phyloP scores from a whole-genome alignment of 2,888 invertebrate species.

The Mantis religiosa region DNA sequence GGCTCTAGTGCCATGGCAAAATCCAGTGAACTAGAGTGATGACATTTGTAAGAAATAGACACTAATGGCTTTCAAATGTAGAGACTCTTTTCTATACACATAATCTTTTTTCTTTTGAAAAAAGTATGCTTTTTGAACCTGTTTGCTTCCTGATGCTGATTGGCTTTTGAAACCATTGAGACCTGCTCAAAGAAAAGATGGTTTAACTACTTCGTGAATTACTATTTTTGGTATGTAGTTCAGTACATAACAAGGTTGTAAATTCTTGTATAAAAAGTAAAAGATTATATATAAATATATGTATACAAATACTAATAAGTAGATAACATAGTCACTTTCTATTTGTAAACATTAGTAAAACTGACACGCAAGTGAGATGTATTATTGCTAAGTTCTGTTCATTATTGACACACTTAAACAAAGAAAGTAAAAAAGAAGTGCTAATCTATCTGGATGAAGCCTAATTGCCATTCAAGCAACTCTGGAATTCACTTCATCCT shows the following conservation, averaged over 20 bases:
- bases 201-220: background rate
- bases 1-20: background rate
- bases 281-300: background rate
- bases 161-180: background rate
- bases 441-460: background rate
- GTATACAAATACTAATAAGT: background rate
- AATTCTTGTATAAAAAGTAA: background rate
- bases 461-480: background rate
- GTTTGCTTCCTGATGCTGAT: background rate
- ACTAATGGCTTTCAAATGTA: background rate
- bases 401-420: background rate
- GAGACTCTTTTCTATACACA: background rate
- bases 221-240: background rate
- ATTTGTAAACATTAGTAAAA: background rate
- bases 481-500: background rate
- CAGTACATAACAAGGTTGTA: background rate
- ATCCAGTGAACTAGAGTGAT: background rate
- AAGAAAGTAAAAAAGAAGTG: background rate
- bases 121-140: background rate
- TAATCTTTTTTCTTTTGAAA: background rate
- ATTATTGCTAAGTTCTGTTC: background rate
- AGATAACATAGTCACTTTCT: background rate
- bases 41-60: background rate
- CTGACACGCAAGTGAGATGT: background rate
- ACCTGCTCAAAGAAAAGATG: background rate